Base-by-base conservation (phyloP, 2,113 vertebrate genomes). In the Lucifuga dentata region DNA sequence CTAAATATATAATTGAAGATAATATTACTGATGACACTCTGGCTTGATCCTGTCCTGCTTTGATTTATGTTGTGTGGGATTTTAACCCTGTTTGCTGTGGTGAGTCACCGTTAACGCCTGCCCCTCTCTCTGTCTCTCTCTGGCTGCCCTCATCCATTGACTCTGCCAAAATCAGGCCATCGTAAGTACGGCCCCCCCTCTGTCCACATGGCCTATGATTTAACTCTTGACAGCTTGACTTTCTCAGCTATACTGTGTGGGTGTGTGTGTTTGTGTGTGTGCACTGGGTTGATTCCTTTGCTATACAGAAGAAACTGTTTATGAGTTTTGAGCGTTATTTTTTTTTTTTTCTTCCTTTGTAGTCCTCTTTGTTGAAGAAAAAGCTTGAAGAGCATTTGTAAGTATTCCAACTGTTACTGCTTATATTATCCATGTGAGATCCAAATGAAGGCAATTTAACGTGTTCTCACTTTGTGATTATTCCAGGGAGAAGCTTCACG, bases 321-420 rank as follows among this genome's bases (percentile, higher is more conserved):
- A 1, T 43, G 2, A 26, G 8, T 65, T 61, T 43, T 16, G 60
- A 26, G 6, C 48, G 17, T 36, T 48, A 10, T 43, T 39, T 1
- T 5, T 40, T 3, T 52, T 3, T 13, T 24, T 36, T 19, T 36
- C 45, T 68, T 78, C 5, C 80, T 49, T 75, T 51, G 1, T 62
- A 97, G 95, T 94, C 96, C 0, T 91, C 93, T 2, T 76, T 96
- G 39, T 78, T 97, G 84, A 93, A 96, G 90, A 94, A 93, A 69
- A 97, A 97, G 78, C 89, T 96, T 13, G 95, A 96, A 35, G 95
- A 96, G 48, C 96, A 97, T 67, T 73, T 96, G 96, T 96, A 87
- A 97, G 96, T 96, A 39, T 3, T 51, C n/a, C 19, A 20, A 13
- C 33, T 0, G 1, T n/a, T 52, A 11, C 11, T 40, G 3, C 20